Evolutionary conservation across 2,888 invertebrate species (phyloP), one percentile per base, ranked within the genome.

Genomic region (Drosophila meridiana): DNA sequence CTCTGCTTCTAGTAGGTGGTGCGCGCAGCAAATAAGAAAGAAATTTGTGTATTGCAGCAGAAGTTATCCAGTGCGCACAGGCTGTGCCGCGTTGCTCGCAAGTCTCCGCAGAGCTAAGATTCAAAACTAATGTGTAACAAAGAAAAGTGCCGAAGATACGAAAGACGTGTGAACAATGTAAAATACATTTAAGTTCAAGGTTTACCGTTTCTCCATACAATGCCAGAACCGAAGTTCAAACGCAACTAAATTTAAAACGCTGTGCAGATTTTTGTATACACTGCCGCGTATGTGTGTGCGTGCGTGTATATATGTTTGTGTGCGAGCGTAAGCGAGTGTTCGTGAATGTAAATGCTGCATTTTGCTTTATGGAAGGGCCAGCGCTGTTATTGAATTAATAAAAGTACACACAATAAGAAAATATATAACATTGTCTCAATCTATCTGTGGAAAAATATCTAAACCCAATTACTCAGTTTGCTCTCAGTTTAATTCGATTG

Each of bases 401-500:
- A 70, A 71, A 65, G 74, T 83, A 69, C 66, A 74, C 64, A 79
- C 63, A 70, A 77, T 73, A 71, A 79, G 69, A 74, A 75, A 78
- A 60, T 58, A 58, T 58, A 80, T 72, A 78, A 80, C 86, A 76
- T 83, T 89, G 81, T 82, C 81, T 82, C 80, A 76, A 78, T 85
- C 58, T 58, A 89, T 87, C 87, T 85, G 77, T 77, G 61, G 80
- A 90, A 91, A 91, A 90, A 83, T 90, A 89, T 91, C 90, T 90
- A 91, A 91, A 89, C 90, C 90, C 85, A 91, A 88, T 91, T 91
- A 82, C 84, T 89, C 86, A 86, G 81, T 81, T 84, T 83, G 81
- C 89, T 88, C 83, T 89, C 89, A 85, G 81, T 88, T 83, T 85
- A 85, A 89, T 89, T 89, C 83, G 83, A 87, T 82, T 90, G 85